phyloP scores from a whole-genome alignment of 2,888 invertebrate species.

The Agonopterix alstromeriana region DNA sequence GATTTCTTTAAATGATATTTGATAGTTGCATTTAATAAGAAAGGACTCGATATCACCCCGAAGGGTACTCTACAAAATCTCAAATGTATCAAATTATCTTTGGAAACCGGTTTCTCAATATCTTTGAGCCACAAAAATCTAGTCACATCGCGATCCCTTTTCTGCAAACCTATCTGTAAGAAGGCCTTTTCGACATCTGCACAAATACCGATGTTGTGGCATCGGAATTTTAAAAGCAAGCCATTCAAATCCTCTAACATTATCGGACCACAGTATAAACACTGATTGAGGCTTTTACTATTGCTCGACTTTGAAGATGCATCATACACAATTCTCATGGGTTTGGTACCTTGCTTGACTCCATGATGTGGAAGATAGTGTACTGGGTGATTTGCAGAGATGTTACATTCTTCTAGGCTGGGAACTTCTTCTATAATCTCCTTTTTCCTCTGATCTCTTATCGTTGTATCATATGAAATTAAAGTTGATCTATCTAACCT shows the following conservation, averaged over 20 bases:
- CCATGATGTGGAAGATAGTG: constrained; percentile 11
- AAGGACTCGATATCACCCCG: constrained; percentile 9
- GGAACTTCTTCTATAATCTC: constrained; percentile 5
- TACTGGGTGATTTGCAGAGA: not conserved
- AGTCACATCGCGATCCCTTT: constrained; percentile 10
- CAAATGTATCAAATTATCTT: constrained; percentile 5
- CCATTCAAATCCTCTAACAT: too few relatives aligned
- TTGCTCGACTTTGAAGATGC: too few relatives aligned
- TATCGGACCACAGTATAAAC: too few relatives aligned
- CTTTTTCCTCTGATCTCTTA: constrained; percentile 4
- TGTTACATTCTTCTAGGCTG: not conserved
- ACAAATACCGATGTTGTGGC: too few relatives aligned
- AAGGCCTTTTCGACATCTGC: too few relatives aligned
- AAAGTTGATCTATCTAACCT: constrained; percentile 3
- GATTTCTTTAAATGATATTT: too few relatives aligned
- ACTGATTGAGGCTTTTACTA: too few relatives aligned
- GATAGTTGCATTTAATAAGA: too few relatives aligned
- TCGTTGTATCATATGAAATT: constrained; percentile 4
- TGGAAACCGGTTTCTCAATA: not conserved
- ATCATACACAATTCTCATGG: too few relatives aligned
- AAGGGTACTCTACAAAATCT: constrained; percentile 7
- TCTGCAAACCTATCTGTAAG: too few relatives aligned
- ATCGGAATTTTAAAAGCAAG: too few relatives aligned
- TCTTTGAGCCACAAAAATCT: constrained; percentile 12
- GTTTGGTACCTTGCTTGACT: too few relatives aligned